phyloP scores from a whole-genome alignment of 1,140 invertebrate species.

The Cydia strobilella region DNA sequence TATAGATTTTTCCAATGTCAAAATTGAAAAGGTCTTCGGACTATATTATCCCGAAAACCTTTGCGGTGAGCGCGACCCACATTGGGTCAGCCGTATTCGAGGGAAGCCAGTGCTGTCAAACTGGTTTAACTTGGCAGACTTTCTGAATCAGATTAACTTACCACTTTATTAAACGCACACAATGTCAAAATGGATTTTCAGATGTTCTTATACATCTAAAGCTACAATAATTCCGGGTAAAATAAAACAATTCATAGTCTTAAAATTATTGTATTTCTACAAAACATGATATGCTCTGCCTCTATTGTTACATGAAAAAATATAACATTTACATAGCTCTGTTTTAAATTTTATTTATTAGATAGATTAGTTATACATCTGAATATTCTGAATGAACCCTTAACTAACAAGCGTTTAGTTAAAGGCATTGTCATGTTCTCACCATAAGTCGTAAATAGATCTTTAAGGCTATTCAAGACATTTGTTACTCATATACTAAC shows the following conservation, averaged over 20 bases:
- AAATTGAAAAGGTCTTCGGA: no score
- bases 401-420: slow-evolving; percentile 44
- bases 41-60: no score
- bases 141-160: no score
- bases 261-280: slow-evolving; percentile 68
- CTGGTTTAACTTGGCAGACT: no score
- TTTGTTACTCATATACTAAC: background rate
- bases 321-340: slow-evolving; percentile 54
- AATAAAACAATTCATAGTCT: slow-evolving; percentile 40
- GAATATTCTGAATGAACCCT: slow-evolving; percentile 17
- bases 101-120: no score
- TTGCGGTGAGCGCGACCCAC: no score
- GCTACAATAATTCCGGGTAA: slow-evolving; percentile 29
- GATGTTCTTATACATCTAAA: background rate
- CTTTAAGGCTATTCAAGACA: slow-evolving; percentile 18
- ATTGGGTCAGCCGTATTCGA: no score
- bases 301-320: slow-evolving; percentile 63
- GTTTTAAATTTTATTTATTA: slow-evolving; percentile 44
- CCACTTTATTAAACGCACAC: no score
- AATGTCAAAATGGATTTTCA: no score
- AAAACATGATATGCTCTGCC: slow-evolving; percentile 72
- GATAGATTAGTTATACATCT: slow-evolving; percentile 29
- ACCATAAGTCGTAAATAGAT: slow-evolving; percentile 24
- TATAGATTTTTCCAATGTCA: no score
- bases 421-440: slow-evolving; percentile 31